Evolutionary conservation across 92 coral and sea anemone species (phyloP), one percentile per base, ranked within the genome.

Genomic region (Epizoanthus fatuus): DNA sequence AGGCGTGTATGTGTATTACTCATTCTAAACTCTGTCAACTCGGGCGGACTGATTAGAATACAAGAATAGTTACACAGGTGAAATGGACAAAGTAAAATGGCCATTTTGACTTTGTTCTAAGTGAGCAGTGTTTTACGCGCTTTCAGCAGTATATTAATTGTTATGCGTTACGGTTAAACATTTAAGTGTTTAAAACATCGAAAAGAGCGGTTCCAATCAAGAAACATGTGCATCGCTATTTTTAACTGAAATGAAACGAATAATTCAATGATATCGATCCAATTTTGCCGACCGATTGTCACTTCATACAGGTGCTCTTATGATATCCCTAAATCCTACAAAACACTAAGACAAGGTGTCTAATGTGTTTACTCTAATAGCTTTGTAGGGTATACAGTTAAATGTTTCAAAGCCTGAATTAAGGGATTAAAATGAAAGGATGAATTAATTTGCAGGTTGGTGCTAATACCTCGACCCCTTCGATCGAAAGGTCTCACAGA

Each of bases 61-160:
- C 74, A 69, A 40, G 42, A 42, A n/a, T 69, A 39, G 51, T 38
- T 69, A 72, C 58, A 72, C 78, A 72, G 58, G 79, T 74, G 79
- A 74, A 51, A 52, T 74, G 19, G 13, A 53, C 44, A n/a, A 39
- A 54, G n/a, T 53, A 73, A 51, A 73, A 73, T 25, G 40, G 79
- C 32, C 57, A n/a, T 29, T 29, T 29, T 29, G 35, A 62, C n/a
- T n/a, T 59, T 42, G 47, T 17, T 60, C 82, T 59, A 77, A 77
- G 49, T 77, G 39, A 77, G 35, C 70, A 60, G 75, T 40, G 45
- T 20, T 40, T 2, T 77, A 77, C 58, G 58, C 70, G 54, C 56
- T 40, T 59, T 59, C 32, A 39, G 45, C n/a, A 38, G 35, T 58
- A 20, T 11, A 29, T 29, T 29, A 17, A 5, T 66, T 37, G 69